Evolutionary conservation across 2,888 invertebrate species (phyloP), one percentile per base, ranked within the genome.

Genomic region (Andrena bicolor): DNA sequence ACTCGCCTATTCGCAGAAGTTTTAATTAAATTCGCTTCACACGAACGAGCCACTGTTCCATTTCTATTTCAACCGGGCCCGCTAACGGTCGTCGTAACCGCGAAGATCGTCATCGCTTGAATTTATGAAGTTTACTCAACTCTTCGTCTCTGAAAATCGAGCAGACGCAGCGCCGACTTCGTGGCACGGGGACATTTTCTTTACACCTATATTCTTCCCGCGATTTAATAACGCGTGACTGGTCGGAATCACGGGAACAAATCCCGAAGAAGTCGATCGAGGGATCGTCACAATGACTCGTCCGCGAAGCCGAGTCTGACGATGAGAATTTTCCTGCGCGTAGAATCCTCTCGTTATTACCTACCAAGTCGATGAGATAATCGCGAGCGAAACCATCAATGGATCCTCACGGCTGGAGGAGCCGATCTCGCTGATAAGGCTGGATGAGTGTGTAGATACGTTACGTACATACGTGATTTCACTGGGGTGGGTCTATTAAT

Each of bases 1-100:
- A 1, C 8, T 23, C 23, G 35, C 16, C 20, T 8, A 16, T 13
- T 23, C 2, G 10, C 2, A 0, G 20, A 80, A 80, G 23, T 82
- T 82, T 80, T 76, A 72, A 80, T 76, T 23, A 56, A 53, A 82
- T 80, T 73, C 80, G n/a, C 26, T 35, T 72, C 64, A 60, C 64
- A 7, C 48, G 64, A 69, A 64, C 70, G 71, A 76, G 41, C 51
- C 63, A 70, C 63, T 30, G 64, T 41, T 41, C 65, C 60, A 35
- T 56, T 68, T 82, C 66, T 71, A 63, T 68, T 75, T 56, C 23
- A 32, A 10, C 48, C 70, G n/a, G 30, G 13, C 16, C 5, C 20
- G 1, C 30, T 13, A 20, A 16, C 48, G 26, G 51, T 23, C n/a
- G n/a, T 58, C 35, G 68, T 28, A 48, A 28, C 35, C 13, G 16